Percentiles rank a stretch among this genome's conserved stretches.
Evolutionary conservation across 2,888 invertebrate genomes (phyloP).

Genomic region (Callyntrura sp.): DNA sequence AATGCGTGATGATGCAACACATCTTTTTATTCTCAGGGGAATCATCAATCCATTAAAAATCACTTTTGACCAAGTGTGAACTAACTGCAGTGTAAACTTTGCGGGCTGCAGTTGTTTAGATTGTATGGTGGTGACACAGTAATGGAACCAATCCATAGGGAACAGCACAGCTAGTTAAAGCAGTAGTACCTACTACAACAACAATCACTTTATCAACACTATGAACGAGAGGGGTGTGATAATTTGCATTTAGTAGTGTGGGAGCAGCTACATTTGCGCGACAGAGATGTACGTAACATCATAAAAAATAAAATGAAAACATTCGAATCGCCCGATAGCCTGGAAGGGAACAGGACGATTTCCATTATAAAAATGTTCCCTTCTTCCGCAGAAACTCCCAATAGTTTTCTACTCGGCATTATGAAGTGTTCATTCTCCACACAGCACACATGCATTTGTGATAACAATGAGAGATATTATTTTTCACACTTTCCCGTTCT

Average conservation of each 20-base stretch:
- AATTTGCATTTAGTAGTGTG: slow-evolving; percentile 73
- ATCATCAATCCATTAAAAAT: slow-evolving; percentile 83
- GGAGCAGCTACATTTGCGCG: slow-evolving; percentile 67
- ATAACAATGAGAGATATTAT: too few relatives aligned
- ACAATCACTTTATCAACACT: too few relatives aligned
- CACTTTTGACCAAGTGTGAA: slow-evolving; percentile 83
- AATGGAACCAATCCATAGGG: slow-evolving; percentile 25
- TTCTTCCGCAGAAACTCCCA: neutral
- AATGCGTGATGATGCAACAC: slow-evolving; percentile 60
- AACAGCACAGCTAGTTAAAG: too few relatives aligned
- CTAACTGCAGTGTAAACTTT: slow-evolving; percentile 72
- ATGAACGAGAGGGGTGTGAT: neutral
- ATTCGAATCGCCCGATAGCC: neutral
- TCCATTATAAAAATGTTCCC: neutral
- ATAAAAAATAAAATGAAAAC: slow-evolving; percentile 3
- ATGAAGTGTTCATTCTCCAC: too few relatives aligned
- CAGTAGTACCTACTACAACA: neutral
- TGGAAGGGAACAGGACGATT: neutral
- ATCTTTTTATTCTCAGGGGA: slow-evolving; percentile 71
- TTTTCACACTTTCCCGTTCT: slow-evolving; percentile 58
- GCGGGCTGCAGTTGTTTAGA: slow-evolving; percentile 62
- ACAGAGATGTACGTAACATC: slow-evolving; percentile 5
- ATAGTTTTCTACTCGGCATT: slow-evolving; percentile 4
- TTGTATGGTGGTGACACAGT: slow-evolving; percentile 39
- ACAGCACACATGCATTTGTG: too few relatives aligned